These are phyloP conservation scores for Mimas tiliae DNA, from an alignment of 2,888 invertebrate genomes.

Conservation along the genomic window DNA sequence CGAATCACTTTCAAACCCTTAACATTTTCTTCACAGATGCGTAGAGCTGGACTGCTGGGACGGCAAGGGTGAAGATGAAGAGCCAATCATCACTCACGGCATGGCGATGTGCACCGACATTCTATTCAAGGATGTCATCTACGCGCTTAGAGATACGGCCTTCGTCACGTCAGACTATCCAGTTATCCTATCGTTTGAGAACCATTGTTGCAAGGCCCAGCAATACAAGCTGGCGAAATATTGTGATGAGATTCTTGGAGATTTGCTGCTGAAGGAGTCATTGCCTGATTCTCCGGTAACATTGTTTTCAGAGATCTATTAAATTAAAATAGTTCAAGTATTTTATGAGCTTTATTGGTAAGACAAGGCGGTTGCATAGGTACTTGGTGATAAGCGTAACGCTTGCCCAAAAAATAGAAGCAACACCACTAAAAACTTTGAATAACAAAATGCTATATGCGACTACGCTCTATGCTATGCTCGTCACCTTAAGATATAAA, in stretches of 20 bases:
- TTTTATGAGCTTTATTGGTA: too few relatives aligned
- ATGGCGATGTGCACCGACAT: conserved; percentile 99
- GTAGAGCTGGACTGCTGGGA: conserved; percentile 99
- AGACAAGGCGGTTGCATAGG: too few relatives aligned
- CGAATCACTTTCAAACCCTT: neutral
- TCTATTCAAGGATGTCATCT: conserved; percentile 98
- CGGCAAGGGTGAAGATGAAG: conserved; percentile 98
- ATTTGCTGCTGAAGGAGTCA: conserved; percentile 94
- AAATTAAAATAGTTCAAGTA: neutral
- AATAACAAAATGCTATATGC: too few relatives aligned
- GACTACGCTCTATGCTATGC: too few relatives aligned
- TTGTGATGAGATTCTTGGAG: conserved; percentile 98
- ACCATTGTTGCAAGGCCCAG: conserved; percentile 99
- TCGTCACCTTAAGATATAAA: too few relatives aligned
- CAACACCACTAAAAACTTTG: too few relatives aligned
- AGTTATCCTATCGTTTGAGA: conserved; percentile 98
- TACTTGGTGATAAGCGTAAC: too few relatives aligned
- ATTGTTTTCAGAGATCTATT: conserved; percentile 47
- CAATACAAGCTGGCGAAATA: conserved; percentile 99
- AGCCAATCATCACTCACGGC: conserved; percentile 99
- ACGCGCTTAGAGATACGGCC: conserved; percentile 98
- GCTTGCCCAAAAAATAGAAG: too few relatives aligned
- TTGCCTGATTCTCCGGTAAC: conserved; percentile 93
- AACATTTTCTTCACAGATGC: conserved; percentile 86
- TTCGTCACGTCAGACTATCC: conserved; percentile 99